Percentiles rank a stretch among this genome's conserved stretches.
phyloP scores from a whole-genome alignment of 2,888 invertebrate genomes.

The Agrochola lota region DNA sequence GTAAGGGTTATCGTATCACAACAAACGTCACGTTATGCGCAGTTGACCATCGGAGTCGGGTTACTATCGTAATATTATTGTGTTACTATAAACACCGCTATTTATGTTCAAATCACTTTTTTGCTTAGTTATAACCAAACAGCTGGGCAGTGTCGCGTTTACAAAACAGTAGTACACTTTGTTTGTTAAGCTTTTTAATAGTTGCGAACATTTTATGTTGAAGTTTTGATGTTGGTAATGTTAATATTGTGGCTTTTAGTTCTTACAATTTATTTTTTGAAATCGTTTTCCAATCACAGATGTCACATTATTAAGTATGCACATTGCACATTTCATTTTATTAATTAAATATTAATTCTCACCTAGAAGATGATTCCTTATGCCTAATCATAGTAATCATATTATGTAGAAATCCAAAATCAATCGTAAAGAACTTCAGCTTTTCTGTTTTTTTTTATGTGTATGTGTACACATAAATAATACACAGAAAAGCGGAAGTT shows the following conservation, averaged over 20 bases:
- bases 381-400: not conserved
- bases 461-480: not conserved
- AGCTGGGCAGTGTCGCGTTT: slow-evolving; percentile 42
- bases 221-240: not conserved
- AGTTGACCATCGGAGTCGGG: slow-evolving; percentile 43
- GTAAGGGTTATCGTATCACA: slow-evolving; percentile 49
- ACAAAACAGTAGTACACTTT: slow-evolving; percentile 40
- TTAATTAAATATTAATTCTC: no score
- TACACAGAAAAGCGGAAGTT: not conserved
- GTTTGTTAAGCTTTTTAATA: slow-evolving; percentile 33
- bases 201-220: not conserved
- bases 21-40: slow-evolving; percentile 53
- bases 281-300: not conserved
- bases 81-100: slow-evolving; percentile 51
- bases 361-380: not conserved
- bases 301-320: not conserved
- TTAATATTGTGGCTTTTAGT: not conserved
- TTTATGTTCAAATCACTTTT: slow-evolving; percentile 56
- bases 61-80: slow-evolving; percentile 52
- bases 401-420: not conserved
- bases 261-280: not conserved
- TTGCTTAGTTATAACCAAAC: slow-evolving; percentile 37
- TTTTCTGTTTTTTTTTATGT: no score
- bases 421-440: not conserved
- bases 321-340: not conserved